Conservation (phyloP, 2,888 invertebrate species). For the Anodontia alba region DNA sequence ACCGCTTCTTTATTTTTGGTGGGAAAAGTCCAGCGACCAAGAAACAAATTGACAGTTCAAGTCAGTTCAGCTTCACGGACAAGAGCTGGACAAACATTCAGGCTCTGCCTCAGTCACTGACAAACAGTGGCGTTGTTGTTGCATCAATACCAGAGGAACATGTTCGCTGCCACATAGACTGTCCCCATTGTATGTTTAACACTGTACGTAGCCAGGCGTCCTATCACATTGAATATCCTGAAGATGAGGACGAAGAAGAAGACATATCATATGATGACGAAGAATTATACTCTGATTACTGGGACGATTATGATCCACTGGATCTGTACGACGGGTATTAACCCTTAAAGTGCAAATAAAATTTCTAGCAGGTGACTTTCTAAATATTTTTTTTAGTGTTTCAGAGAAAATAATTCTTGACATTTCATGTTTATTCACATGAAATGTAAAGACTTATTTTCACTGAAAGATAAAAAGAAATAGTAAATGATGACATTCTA, state of each 20-base stretch:
- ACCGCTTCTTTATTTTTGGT: constrained; percentile 69
- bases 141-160: constrained; percentile 66
- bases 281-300: constrained; percentile 60
- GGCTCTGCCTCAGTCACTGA: constrained; percentile 66
- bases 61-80: constrained; percentile 57
- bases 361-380: no score
- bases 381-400: no score
- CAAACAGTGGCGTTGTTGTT: constrained; percentile 62
- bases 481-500: no score
- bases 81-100: constrained; percentile 64
- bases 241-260: constrained; percentile 64
- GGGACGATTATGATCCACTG: constrained; percentile 59
- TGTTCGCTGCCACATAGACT: constrained; percentile 70
- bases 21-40: constrained; percentile 61
- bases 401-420: no score
- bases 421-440: no score
- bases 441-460: no score
- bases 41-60: constrained; percentile 54
- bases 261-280: constrained; percentile 66
- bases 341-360: not conserved
- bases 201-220: constrained; percentile 62
- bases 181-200: constrained; percentile 71
- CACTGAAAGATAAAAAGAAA: no score
- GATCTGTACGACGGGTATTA: constrained; percentile 53
- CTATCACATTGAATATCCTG: constrained; percentile 65